phyloP scores from a whole-genome alignment of 2,797 vertebrate genomes.

The Argyrosomus regius region DNA sequence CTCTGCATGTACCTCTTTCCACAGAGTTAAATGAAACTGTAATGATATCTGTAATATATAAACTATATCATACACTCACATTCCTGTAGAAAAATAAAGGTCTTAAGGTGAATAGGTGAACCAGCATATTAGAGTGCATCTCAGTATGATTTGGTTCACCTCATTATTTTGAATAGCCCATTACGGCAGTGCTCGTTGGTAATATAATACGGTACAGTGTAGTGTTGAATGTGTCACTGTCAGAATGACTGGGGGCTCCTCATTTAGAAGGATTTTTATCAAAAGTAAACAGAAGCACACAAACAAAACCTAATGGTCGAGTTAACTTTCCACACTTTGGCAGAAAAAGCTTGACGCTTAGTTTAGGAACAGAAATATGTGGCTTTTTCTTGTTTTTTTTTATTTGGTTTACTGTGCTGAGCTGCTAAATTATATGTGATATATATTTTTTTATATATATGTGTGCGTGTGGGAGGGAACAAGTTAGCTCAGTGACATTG shows the following conservation, averaged over 20 bases:
- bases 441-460: background rate
- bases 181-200: constrained; percentile 38
- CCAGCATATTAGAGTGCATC: constrained; percentile 36
- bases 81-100: constrained; percentile 18
- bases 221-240: constrained; percentile 36
- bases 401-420: constrained; percentile 1
- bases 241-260: constrained; percentile 25
- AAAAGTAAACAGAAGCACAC: constrained; percentile 41
- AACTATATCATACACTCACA: constrained; percentile 46
- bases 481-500: constrained; percentile 31
- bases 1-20: constrained; percentile 19
- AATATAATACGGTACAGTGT: constrained; percentile 30
- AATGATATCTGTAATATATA: constrained; percentile 25
- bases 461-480: constrained; percentile 8
- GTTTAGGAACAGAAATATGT: constrained; percentile 6
- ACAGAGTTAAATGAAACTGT: constrained; percentile 30
- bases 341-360: constrained; percentile 14
- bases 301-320: constrained; percentile 27
- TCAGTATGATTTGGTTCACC: constrained; percentile 49
- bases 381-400: constrained; percentile 28
- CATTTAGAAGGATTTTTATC: constrained; percentile 48
- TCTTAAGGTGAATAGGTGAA: constrained; percentile 56
- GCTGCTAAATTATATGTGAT: background rate
- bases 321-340: constrained; percentile 32
- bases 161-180: constrained; percentile 66